phyloP scores from a whole-genome alignment of 30 jellyfish, hydroid and myxozoan genomes.

The Phacellophora camtschatica region DNA sequence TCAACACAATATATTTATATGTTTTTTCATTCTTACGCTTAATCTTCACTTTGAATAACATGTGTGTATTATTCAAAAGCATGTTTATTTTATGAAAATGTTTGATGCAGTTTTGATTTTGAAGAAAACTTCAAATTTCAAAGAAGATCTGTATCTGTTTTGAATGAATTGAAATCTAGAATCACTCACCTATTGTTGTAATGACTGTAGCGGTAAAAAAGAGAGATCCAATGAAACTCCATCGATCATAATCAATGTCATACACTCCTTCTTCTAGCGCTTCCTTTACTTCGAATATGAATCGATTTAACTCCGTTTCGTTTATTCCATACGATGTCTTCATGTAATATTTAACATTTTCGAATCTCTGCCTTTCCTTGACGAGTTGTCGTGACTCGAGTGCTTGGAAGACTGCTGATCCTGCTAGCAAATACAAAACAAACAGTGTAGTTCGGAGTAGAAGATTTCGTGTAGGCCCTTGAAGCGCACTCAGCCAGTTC shows the following conservation, averaged over 20 bases:
- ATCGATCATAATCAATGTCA: constrained; percentile 87
- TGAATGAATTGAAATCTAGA: no score
- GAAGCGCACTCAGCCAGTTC: constrained; percentile 82
- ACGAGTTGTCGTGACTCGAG: constrained; percentile 70
- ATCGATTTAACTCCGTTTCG: constrained; percentile 62
- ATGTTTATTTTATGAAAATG: no score
- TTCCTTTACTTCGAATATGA: constrained; percentile 62
- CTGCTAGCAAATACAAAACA: constrained; percentile 71
- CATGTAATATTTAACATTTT: constrained; percentile 51
- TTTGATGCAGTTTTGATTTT: neutral
- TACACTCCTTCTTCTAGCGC: constrained; percentile 86
- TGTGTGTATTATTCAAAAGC: no score
- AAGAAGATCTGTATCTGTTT: no score
- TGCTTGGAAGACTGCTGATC: constrained; percentile 85
- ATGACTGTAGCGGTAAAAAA: constrained; percentile 89
- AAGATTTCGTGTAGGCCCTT: constrained; percentile 89
- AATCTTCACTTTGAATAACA: no score
- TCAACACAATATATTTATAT: no score
- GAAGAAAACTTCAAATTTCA: neutral
- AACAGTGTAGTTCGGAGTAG: constrained; percentile 66
- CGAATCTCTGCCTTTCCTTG: constrained; percentile 64
- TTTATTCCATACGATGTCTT: constrained; percentile 75
- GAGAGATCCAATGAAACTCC: constrained; percentile 94
- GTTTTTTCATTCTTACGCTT: no score
- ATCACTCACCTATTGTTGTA: constrained; percentile 84